Evolutionary conservation across 2,113 vertebrate genomes (phyloP).

Genomic region (Myotis brandtii): DNA sequence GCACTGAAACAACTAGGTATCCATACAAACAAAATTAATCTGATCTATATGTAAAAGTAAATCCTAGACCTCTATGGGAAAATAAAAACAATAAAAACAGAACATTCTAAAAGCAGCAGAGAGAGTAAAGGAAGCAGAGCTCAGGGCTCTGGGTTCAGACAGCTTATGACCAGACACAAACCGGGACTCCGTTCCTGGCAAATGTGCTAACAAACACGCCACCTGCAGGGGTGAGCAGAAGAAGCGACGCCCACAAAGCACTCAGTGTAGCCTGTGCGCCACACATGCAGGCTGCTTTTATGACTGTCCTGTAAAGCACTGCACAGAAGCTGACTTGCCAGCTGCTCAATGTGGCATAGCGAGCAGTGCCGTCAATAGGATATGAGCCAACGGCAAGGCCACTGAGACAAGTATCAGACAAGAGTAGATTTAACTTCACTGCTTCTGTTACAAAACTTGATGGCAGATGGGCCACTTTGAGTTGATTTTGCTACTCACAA

Average conservation of each 20-base stretch:
- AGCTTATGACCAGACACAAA: not conserved
- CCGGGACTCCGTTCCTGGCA: not conserved
- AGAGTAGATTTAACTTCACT: not conserved
- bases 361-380: not conserved
- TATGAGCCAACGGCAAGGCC: accelerated
- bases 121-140: not conserved
- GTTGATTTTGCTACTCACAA: not conserved
- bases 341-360: too few species aligned
- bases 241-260: not conserved
- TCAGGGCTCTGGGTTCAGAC: not conserved
- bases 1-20: not conserved
- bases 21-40: not conserved
- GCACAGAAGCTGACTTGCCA: not conserved
- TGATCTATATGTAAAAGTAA: not conserved
- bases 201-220: not conserved
- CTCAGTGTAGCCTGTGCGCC: accelerated
- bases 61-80: not conserved
- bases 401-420: not conserved
- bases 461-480: not conserved
- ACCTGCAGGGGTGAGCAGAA: not conserved
- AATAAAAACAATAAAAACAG: not conserved
- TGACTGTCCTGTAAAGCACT: not conserved
- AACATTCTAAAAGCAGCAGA: not conserved
- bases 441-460: not conserved
- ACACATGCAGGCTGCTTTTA: not conserved